Base-by-base conservation (phyloP, 1,140 invertebrate genomes). In the Piezodorus guildinii region DNA sequence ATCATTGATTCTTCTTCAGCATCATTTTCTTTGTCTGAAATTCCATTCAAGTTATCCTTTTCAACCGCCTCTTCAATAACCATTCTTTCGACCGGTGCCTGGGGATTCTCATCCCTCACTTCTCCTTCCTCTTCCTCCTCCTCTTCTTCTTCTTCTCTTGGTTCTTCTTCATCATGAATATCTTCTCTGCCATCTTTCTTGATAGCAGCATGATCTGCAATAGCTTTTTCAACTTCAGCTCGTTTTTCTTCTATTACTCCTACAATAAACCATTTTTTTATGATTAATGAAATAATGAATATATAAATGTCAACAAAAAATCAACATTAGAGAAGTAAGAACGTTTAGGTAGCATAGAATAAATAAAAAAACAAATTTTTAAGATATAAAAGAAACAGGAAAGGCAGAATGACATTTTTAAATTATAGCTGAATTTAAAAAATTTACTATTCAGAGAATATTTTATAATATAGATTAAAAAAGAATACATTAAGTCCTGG, bases 241-340 rank as follows among this genome's bases (percentile, higher is more conserved):
- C 79, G 74, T 59, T 79, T 77, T 68, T 72, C 75, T 46, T 80
- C 77, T 54, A 81, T 77, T 64, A 75, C 72, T 66, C 72, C 72
- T 74, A 66, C 43, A 69, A 68, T 8, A 54, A 30, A 62, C 64
- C 27, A 43, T 44, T 6, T 43, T n/a, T n/a, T 4, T 16, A 61
- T 12, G 19, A 39, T 27, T 5, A 61, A 9, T 6, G 44, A 21
- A 51, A 46, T 51, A 66, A 56, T 25, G 8, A 30, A 30, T 8
- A 30, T 30, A 8, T 30, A 62, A 66, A 60, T 27, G 45, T 16
- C 12, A 51, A 51, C 62, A 43, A 10, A 62, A 67, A 51, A 59
- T 59, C 16, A 25, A 39, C 46, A 64, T 61, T 23, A 15, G 25
- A 12, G 56, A 54, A 58, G 63, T n/a, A n/a, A n/a, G n/a, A n/a